Conservation (phyloP, 2,797 vertebrate genomes). For the Chromobotia macracanthus region DNA sequence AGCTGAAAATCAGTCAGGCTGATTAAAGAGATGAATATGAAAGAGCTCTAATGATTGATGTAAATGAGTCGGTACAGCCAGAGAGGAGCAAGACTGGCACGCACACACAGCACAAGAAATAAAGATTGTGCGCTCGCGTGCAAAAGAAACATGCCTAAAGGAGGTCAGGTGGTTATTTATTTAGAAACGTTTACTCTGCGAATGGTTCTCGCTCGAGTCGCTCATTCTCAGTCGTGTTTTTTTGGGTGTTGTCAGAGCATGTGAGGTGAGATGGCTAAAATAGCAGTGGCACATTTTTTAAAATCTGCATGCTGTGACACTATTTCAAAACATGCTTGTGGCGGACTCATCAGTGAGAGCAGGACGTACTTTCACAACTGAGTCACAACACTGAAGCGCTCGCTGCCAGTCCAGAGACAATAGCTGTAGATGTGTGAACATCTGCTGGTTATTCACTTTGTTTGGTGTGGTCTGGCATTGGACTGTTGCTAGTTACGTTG, state of each 20-base stretch:
- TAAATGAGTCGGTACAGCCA: background rate
- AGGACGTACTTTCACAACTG: background rate
- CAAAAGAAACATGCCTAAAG: constrained; percentile 12
- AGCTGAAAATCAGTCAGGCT: background rate
- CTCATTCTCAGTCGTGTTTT: constrained; percentile 14
- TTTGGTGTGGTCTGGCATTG: too few relatives aligned
- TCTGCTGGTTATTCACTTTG: background rate
- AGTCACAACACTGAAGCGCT: background rate
- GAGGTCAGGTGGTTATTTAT: constrained; percentile 49
- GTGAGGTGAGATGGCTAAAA: constrained; percentile 34
- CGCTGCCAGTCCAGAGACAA: background rate
- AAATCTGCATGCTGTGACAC: constrained; percentile 22
- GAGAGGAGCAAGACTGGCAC: background rate
- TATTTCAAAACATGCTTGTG: background rate
- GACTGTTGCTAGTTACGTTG: too few relatives aligned
- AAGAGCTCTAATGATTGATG: constrained; percentile 13
- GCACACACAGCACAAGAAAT: background rate
- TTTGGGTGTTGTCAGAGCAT: constrained; percentile 4
- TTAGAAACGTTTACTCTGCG: constrained; percentile 33
- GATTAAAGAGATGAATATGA: constrained; percentile 23
- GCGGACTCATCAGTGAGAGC: background rate
- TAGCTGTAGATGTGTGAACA: constrained; percentile 11
- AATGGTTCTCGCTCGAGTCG: background rate
- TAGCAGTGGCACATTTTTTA: constrained; percentile 17
- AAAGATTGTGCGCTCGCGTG: constrained; percentile 11